Conservation (phyloP, 2,113 vertebrate genomes). For the Leucopternis melanops region DNA sequence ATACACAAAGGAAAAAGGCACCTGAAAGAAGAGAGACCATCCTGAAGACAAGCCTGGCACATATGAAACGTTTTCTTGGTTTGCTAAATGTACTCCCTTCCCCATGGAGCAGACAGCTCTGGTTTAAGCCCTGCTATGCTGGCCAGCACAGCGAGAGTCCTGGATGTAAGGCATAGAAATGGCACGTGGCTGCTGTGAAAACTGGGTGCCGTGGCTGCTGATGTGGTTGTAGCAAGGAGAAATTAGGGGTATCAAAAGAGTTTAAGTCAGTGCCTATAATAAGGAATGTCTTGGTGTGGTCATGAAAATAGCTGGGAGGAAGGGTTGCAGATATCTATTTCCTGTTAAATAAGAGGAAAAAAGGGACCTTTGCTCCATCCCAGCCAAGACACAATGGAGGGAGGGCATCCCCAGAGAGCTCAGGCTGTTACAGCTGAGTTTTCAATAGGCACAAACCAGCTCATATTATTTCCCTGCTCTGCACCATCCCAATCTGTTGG, state of each 20-base stretch:
- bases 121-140: neutral
- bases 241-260: neutral
- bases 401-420: neutral
- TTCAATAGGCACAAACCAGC: neutral
- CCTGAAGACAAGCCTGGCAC: neutral
- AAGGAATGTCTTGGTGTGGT: neutral
- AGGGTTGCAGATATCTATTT: slow-evolving; percentile 16
- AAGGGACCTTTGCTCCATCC: slow-evolving; percentile 36
- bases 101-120: neutral
- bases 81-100: neutral
- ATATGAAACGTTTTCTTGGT: neutral
- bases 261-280: neutral
- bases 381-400: slow-evolving; percentile 12
- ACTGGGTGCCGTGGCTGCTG: neutral
- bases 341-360: slow-evolving; percentile 8
- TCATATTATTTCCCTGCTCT: neutral
- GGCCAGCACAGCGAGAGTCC: accelerated
- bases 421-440: neutral
- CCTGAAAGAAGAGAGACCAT: neutral
- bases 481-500: accelerated
- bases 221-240: neutral
- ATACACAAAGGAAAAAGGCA: neutral
- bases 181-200: neutral
- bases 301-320: slow-evolving; percentile 27
- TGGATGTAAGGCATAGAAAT: neutral